Percentiles rank a stretch among this genome's conserved stretches.
Conservation (phyloP, 2,113 vertebrate genomes). For the Sula dactylatra region DNA sequence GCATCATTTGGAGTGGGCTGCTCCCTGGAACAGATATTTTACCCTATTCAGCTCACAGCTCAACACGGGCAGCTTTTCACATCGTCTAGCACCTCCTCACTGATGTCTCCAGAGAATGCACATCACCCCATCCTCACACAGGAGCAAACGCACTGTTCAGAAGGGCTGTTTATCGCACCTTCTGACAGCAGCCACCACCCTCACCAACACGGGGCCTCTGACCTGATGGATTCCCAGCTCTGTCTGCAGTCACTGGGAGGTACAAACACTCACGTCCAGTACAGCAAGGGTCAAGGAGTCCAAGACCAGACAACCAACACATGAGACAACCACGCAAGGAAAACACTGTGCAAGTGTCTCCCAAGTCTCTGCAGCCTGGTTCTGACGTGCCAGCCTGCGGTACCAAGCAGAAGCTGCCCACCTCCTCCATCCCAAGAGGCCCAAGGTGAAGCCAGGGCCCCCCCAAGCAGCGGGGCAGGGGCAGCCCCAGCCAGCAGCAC, state of each 20-base stretch:
- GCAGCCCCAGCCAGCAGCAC: neutral
- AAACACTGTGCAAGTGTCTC: neutral
- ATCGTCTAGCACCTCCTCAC: neutral
- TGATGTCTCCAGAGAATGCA: neutral
- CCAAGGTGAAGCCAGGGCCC: fast-evolving
- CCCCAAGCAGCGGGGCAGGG: neutral
- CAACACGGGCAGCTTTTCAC: neutral
- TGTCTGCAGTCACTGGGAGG: neutral
- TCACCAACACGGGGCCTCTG: fast-evolving
- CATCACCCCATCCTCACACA: neutral
- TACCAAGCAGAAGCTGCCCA: neutral
- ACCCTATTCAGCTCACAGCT: neutral
- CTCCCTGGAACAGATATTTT: neutral
- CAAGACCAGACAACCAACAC: neutral
- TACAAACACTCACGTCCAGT: neutral
- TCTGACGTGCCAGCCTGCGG: neutral
- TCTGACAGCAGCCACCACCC: neutral
- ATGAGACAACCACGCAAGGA: neutral
- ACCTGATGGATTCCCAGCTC: neutral
- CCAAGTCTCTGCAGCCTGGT: neutral
- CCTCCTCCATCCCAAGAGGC: neutral
- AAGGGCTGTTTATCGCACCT: neutral
- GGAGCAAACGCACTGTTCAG: neutral
- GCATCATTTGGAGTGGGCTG: neutral
- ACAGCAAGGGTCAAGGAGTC: neutral